These are phyloP conservation scores for Drosophila neocordata DNA, from an alignment of 1,140 invertebrate genomes.

Conservation along the genomic window DNA sequence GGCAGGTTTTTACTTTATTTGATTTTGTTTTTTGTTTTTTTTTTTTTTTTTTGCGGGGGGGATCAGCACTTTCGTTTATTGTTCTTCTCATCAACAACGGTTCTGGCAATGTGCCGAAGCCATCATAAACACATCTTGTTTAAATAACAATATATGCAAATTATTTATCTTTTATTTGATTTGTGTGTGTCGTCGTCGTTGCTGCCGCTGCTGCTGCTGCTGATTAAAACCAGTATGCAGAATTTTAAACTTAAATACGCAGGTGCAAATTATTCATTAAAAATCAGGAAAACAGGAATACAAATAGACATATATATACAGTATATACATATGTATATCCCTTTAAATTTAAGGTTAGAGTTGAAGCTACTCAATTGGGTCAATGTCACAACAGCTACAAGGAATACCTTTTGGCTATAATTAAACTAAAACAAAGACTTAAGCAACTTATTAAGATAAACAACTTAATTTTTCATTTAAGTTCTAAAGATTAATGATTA, in stretches of 20 bases:
- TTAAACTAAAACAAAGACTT: neutral
- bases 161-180: constrained; percentile 41
- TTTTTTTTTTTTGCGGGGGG: neutral
- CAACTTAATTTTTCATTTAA: neutral
- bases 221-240: constrained; percentile 41
- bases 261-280: neutral
- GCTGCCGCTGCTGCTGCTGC: constrained; percentile 11
- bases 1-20: constrained; percentile 39
- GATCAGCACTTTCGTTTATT: constrained; percentile 58
- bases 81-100: constrained; percentile 13
- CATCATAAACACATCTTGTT: constrained; percentile 47
- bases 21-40: no score
- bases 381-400: constrained; percentile 5
- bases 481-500: neutral
- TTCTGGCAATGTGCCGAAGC: constrained; percentile 50
- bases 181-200: constrained; percentile 34
- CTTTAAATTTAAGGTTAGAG: constrained; percentile 22
- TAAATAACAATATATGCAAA: constrained; percentile 48
- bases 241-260: constrained; percentile 10
- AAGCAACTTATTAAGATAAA: neutral
- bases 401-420: neutral
- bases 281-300: constrained; percentile 3
- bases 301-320: neutral
- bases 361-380: constrained; percentile 21
- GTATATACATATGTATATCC: neutral